Conservation (phyloP, 2,888 invertebrate genomes). For the Glaucopsyche alexis region DNA sequence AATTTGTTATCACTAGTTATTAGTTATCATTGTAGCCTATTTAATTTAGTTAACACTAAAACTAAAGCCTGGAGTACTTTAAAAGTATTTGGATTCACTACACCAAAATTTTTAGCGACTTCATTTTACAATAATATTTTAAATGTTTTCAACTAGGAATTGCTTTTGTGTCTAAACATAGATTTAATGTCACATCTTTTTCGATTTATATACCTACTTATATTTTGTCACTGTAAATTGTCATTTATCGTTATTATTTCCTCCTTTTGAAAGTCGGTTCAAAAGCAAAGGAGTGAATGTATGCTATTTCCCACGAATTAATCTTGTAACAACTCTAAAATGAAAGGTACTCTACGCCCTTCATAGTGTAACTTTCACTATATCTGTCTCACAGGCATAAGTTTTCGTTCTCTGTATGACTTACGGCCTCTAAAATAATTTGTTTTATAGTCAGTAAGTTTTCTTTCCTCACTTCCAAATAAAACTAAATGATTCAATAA, state of each 20-base stretch:
- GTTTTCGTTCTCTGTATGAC: background rate
- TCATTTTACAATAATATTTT: too few relatives aligned
- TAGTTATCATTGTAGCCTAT: constrained; percentile 1
- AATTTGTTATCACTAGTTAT: constrained; percentile 21
- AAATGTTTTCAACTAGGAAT: too few relatives aligned
- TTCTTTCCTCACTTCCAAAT: background rate
- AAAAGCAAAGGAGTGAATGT: background rate
- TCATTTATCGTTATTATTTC: too few relatives aligned
- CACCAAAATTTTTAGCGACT: too few relatives aligned
- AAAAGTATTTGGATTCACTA: too few relatives aligned
- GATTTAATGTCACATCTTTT: too few relatives aligned
- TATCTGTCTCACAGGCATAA: background rate
- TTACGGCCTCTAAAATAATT: background rate
- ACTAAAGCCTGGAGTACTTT: too few relatives aligned
- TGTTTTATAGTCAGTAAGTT: background rate
- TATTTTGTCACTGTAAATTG: too few relatives aligned
- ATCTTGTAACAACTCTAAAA: background rate
- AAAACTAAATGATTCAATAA: background rate
- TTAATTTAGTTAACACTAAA: background rate
- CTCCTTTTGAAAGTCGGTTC: background rate
- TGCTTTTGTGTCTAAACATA: too few relatives aligned
- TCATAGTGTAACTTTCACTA: constrained; percentile 2
- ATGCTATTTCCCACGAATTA: background rate
- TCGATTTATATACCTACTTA: too few relatives aligned
- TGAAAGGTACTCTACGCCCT: constrained; percentile 18